Evolutionary conservation across 2,113 vertebrate genomes (phyloP), one percentile per base, ranked within the genome.

Genomic region (Rhinolophus sinicus): DNA sequence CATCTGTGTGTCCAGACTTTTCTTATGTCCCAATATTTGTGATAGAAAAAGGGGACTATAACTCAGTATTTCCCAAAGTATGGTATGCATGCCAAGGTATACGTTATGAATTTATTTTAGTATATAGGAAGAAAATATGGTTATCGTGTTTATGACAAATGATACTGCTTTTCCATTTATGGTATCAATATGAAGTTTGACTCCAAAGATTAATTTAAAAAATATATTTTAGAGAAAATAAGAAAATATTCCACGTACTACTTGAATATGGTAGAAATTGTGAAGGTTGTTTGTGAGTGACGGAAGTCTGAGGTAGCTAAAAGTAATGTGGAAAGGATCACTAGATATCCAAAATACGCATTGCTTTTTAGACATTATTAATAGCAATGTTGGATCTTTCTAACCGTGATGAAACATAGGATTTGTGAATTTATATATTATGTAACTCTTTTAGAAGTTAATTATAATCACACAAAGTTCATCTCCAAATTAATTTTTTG

Each of bases 381-480:
- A 80, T 26, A 81, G n/a, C 28, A 65, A 75, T 18, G 65, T 21
- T 91, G 16, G 35, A 40, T 90, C 50, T 88, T 78, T 93, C 80
- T 65, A 89, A 80, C 1, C 8, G 2, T 58, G 47, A 44, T 86
- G 21, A 96, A 70, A 83, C 12, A 60, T 78, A 77, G 40, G 18
- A 40, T 73, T 80, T 94, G 56, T 35, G 26, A 88, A 88, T 62
- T 92, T 47, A 76, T 15, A 26, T 13, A 58, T 83, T 10, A 50
- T 24, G 44, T 73, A 38, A 88, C n/a, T 77, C 67, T 94, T 64
- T 65, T 60, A 94, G 84, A 80, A 38, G 33, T 93, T 87, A 80
- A 54, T 64, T 84, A 64, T 35, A 86, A 54, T 88, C 70, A 85
- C 26, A 67, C 18, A 77, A 50, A 93, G 35, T 70, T 91, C 38